Conservation (phyloP, 2,888 invertebrate species). For the Notodonta dromedarius region DNA sequence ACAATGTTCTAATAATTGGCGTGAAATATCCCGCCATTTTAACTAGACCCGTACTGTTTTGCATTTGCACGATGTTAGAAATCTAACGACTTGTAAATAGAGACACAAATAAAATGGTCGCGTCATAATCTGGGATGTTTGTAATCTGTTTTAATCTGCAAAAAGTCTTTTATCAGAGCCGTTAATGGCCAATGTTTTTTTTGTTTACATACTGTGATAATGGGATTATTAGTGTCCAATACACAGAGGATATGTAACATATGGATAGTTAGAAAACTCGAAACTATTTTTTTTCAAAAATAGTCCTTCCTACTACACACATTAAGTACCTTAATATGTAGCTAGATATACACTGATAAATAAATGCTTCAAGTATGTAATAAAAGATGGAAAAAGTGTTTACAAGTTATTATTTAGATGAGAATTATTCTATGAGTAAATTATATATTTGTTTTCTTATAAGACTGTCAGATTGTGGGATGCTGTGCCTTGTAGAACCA, state of each 20-base stretch:
- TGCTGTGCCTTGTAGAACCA: no score
- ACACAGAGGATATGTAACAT: slow-evolving; percentile 6
- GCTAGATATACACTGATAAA: no score
- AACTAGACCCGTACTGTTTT: slow-evolving; percentile 27
- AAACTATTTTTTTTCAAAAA: no score
- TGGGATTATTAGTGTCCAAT: slow-evolving; percentile 31
- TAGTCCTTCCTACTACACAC: no score
- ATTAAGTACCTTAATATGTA: no score
- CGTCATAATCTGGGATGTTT: slow-evolving; percentile 40
- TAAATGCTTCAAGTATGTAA: no score
- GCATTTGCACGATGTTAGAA: slow-evolving; percentile 9
- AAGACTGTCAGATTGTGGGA: no score
- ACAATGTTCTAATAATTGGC: slow-evolving; percentile 36
- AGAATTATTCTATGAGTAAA: no score
- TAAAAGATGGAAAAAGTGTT: no score
- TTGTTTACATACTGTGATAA: slow-evolving; percentile 54
- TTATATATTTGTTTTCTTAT: no score
- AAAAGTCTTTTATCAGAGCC: slow-evolving; percentile 55
- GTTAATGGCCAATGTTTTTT: slow-evolving; percentile 56
- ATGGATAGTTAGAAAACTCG: background rate
- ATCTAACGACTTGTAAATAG: slow-evolving; percentile 2
- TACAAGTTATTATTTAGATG: no score
- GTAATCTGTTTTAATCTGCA: slow-evolving; percentile 65
- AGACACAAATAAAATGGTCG: slow-evolving; percentile 36
- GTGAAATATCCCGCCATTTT: slow-evolving; percentile 38